Evolutionary conservation across 2,113 vertebrate genomes (phyloP).

Genomic region (Aegotheles bennettii): DNA sequence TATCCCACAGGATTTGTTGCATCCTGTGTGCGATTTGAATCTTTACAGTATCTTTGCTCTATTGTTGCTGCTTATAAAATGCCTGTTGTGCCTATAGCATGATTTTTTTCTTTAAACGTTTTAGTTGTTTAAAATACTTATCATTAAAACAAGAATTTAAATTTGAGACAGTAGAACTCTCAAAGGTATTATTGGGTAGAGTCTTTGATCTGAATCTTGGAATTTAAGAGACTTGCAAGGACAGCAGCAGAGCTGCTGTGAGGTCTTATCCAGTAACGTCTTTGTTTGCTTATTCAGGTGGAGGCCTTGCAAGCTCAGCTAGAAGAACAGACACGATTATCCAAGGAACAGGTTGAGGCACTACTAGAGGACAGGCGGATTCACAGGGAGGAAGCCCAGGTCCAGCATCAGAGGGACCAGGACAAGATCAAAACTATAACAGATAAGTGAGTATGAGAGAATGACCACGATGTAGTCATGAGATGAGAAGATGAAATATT

Average conservation of each 20-base stretch:
- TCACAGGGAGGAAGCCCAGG: conserved; percentile 81
- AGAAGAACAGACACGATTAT: conserved; percentile 86
- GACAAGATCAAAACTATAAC: conserved; percentile 79
- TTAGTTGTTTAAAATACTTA: background rate
- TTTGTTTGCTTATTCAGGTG: conserved; percentile 73
- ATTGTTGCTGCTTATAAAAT: background rate
- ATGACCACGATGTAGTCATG: background rate
- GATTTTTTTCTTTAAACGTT: background rate
- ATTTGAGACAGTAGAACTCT: background rate
- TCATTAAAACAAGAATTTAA: background rate
- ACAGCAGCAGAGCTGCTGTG: background rate
- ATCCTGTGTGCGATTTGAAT: background rate
- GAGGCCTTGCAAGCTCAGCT: conserved; percentile 93
- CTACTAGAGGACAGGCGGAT: conserved; percentile 87
- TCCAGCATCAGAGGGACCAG: conserved; percentile 82
- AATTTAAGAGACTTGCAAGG: background rate
- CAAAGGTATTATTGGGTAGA: background rate
- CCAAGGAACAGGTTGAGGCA: conserved; percentile 87
- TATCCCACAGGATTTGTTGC: background rate
- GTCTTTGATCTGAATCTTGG: background rate
- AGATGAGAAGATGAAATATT: background rate
- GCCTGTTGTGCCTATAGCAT: background rate
- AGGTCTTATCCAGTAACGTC: background rate
- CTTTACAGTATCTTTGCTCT: background rate
- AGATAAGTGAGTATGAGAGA: conserved; percentile 78